Evolutionary conservation across 2,113 vertebrate species (phyloP), one percentile per base, ranked within the genome.

Genomic region (Spea multiplicata): DNA sequence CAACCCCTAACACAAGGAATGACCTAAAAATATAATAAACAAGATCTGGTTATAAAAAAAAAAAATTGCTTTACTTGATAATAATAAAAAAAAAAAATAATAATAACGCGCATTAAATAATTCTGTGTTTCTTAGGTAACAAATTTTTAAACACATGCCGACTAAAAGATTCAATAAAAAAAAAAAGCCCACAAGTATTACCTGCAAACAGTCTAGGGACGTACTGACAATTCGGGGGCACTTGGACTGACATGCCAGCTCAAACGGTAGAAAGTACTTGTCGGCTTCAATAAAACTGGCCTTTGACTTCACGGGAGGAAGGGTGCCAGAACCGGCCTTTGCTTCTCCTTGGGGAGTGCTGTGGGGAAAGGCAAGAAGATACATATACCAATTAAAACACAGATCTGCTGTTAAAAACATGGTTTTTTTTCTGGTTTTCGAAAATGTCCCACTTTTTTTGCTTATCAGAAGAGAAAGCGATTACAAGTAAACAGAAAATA

Each of bases 171-270:
- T 8, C 9, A 44, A 30, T 47, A 12, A 14, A 47, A 17, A 8
- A 46, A 14, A 14, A 16, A 3, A 61, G n/a, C 5, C 44, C 83
- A 94, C 95, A 93, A 81, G 30, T 30, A 30, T 30, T 30, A 99
- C 97, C 97, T 99, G 97, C 92, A 99, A 94, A 93, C 97, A 99
- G 90, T 99, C 97, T 80, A 98, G 92, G 13, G 97, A 98, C 14
- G 97, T 99, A 89, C 95, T 97, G 91, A 99, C 96, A 84, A 99
- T 99, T 84, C 97, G 95, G 16, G 97, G 97, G 89, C 97, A 99
- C 92, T 94, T 98, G 48, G 97, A 99, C 90, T 99, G 97, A 89
- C 97, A 99, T 45, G 97, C 97, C 84, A 99, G 88, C 86, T 99
- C 97, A 86, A 99, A 99, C 0, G 97, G 97, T 83, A 99, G 89